Evolutionary conservation across 2,888 invertebrate species (phyloP).

Genomic region (Zootermopsis nevadensis): DNA sequence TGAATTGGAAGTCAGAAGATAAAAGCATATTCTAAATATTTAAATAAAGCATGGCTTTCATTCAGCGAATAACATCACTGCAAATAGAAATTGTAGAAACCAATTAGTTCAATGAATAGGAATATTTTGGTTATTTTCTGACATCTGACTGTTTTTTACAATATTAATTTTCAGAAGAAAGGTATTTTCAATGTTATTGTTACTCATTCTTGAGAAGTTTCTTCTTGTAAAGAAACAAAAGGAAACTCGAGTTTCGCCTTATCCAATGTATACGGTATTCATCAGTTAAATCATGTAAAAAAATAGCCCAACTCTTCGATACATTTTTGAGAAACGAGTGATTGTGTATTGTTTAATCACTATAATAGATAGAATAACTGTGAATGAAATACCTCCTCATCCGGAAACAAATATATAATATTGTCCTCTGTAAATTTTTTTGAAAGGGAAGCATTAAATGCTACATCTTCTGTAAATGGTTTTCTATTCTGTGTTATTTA

Average conservation of each 20-base stretch:
- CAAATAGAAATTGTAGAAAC: not conserved
- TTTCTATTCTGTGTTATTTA: conserved; percentile 48
- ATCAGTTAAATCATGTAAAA: conserved; percentile 48
- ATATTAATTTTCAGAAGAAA: not conserved
- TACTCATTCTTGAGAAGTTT: not conserved
- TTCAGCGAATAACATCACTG: conserved; percentile 4
- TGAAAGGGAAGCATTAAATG: conserved; percentile 56
- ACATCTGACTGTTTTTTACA: not conserved
- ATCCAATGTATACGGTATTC: conserved; percentile 74
- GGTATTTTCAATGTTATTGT: not conserved
- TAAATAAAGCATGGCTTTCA: not conserved
- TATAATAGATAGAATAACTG: conserved; percentile 46
- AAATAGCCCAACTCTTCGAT: conserved; percentile 49
- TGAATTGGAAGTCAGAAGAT: too few species aligned
- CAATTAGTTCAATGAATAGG: too few species aligned
- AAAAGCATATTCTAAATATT: too few species aligned
- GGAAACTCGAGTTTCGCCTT: conserved; percentile 69
- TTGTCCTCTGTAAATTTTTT: conserved; percentile 53
- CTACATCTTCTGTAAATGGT: conserved; percentile 55
- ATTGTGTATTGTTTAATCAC: conserved; percentile 49
- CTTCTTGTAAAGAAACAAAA: conserved; percentile 26
- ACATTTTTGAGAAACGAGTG: conserved; percentile 49
- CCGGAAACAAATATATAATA: conserved; percentile 37
- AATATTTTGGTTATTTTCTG: not conserved
- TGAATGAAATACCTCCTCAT: conserved; percentile 52